A percentile compares a stretch with the other conserved stretches of the same genome.
phyloP scores from a whole-genome alignment of 2,888 invertebrate species.

The Lumbricus terrestris region DNA sequence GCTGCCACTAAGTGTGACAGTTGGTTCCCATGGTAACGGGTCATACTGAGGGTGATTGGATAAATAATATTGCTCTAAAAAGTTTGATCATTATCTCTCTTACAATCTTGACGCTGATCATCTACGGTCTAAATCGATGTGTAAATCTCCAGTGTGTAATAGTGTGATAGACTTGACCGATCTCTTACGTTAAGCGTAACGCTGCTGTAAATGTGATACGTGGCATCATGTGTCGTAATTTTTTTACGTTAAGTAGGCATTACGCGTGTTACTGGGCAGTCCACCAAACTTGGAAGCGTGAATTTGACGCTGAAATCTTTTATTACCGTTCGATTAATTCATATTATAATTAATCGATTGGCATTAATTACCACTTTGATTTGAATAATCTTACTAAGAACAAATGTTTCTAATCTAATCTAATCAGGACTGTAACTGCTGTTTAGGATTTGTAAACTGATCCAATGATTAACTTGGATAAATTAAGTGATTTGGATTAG shows the following conservation, averaged over 20 bases:
- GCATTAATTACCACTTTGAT: no score
- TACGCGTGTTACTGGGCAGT: not conserved
- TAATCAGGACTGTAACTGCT: not conserved
- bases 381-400: not conserved
- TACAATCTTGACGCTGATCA: not conserved
- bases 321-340: not conserved
- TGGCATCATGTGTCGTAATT: not conserved
- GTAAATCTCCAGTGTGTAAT: not conserved
- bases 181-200: not conserved
- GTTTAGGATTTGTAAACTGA: no score
- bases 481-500: no score
- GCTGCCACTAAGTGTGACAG: no score
- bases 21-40: not conserved
- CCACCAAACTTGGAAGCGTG: not conserved
- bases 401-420: not conserved
- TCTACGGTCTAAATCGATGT: not conserved
- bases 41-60: not conserved
- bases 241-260: not conserved
- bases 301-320: not conserved
- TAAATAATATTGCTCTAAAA: not conserved
- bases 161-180: not conserved
- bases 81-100: not conserved
- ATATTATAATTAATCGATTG: no score
- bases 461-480: not conserved
- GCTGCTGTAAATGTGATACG: not conserved